A percentile compares a stretch with the other conserved stretches of the same genome.
These are phyloP conservation scores for Syrrhaptes paradoxus DNA, from an alignment of 2,113 vertebrate species.

Conservation along the genomic window DNA sequence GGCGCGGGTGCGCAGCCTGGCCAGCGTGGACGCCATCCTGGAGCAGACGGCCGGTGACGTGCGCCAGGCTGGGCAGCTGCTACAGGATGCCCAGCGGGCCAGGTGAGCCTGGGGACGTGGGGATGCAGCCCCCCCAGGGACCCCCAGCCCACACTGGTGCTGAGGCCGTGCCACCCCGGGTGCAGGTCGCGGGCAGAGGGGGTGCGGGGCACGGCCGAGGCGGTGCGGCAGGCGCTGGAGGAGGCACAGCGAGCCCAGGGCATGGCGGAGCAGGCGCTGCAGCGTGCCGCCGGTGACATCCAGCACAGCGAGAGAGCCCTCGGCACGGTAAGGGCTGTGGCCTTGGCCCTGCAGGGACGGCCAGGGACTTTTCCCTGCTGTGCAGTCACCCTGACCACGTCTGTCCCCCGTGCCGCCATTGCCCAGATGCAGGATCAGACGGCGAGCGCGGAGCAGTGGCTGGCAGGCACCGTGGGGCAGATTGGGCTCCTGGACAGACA, in stretches of 20 bases:
- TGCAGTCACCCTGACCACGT: fast-evolving
- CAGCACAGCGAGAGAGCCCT: constrained; percentile 82
- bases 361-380: fast-evolving
- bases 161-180: fast-evolving
- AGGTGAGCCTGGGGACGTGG: constrained; percentile 67
- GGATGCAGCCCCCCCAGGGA: fast-evolving
- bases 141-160: fast-evolving
- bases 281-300: constrained; percentile 82
- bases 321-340: constrained; percentile 40
- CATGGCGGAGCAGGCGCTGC: constrained; percentile 85
- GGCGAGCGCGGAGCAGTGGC: constrained; percentile 76
- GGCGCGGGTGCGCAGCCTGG: constrained; percentile 87
- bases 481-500: constrained; percentile 80
- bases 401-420: fast-evolving
- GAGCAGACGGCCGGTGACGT: constrained; percentile 87
- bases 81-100: constrained; percentile 87
- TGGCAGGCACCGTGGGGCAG: constrained; percentile 79
- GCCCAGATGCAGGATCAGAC: constrained; percentile 86
- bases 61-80: constrained; percentile 83
- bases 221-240: constrained; percentile 82
- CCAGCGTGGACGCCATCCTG: constrained; percentile 91
- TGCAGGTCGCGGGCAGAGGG: constrained; percentile 83
- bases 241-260: constrained; percentile 85
- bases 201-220: constrained; percentile 83
- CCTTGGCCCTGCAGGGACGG: fast-evolving